Evolutionary conservation across 2,113 vertebrate genomes (phyloP).

Genomic region (Cochlearius cochlearius): DNA sequence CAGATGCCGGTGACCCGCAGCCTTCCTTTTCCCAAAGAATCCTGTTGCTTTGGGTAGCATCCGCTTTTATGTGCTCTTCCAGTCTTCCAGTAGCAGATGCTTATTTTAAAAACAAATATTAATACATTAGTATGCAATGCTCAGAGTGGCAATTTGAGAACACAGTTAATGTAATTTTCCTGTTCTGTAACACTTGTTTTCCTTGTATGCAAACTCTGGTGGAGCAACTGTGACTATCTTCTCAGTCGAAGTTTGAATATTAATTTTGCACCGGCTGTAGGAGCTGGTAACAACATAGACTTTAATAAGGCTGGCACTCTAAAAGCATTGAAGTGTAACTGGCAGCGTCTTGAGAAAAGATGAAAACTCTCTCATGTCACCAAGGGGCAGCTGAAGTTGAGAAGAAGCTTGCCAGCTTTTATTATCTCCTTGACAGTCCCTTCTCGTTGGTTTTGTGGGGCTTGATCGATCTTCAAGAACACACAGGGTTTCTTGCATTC

Average conservation of each 20-base stretch:
- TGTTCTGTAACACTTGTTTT: conserved; percentile 56
- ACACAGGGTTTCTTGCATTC: not conserved
- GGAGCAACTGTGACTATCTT: conserved; percentile 37
- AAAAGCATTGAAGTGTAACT: not conserved
- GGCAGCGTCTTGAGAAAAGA: not conserved
- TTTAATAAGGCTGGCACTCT: not conserved
- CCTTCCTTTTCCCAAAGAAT: not conserved
- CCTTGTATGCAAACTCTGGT: conserved; percentile 52
- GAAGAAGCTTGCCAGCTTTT: not conserved
- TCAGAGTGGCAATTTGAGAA: conserved; percentile 50
- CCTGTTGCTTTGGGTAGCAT: not conserved
- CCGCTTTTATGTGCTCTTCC: not conserved
- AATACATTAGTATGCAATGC: conserved; percentile 58
- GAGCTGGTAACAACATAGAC: not conserved
- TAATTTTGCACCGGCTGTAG: not conserved
- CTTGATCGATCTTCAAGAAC: not conserved
- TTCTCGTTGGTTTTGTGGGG: not conserved
- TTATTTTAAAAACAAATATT: conserved; percentile 64
- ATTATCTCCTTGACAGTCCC: not conserved
- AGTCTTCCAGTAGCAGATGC: conserved; percentile 41
- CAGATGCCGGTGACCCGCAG: not conserved
- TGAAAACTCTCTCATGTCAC: not conserved
- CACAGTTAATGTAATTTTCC: conserved; percentile 55
- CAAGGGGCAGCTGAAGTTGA: not conserved
- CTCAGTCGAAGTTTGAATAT: conserved; percentile 28